Evolutionary conservation across 2,113 vertebrate genomes (phyloP).

Genomic region (Hippolais icterina): DNA sequence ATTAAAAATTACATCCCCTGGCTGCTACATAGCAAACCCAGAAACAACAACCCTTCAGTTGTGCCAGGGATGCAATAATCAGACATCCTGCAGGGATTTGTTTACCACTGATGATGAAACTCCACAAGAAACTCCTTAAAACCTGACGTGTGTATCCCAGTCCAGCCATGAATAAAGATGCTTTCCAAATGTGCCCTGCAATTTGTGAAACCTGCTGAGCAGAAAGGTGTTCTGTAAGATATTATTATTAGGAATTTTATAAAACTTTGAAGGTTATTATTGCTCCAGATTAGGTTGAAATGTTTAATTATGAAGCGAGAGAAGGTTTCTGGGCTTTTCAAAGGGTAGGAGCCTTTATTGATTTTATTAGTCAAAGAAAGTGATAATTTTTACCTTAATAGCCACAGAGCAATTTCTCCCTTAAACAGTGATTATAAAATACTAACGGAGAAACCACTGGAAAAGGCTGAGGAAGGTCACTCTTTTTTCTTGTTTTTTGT

Average conservation of each 20-base stretch:
- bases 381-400: slow-evolving; percentile 73
- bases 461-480: slow-evolving; percentile 33
- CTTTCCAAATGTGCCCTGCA: neutral
- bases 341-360: slow-evolving; percentile 61
- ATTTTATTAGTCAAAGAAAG: slow-evolving; percentile 74
- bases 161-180: neutral
- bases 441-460: slow-evolving; percentile 62
- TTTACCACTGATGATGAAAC: neutral
- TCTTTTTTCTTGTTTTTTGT: slow-evolving; percentile 45
- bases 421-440: slow-evolving; percentile 75
- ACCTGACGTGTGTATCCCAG: neutral
- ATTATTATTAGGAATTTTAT: slow-evolving; percentile 56
- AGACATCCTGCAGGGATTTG: neutral
- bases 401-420: slow-evolving; percentile 54
- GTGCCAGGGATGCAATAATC: neutral
- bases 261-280: slow-evolving; percentile 67
- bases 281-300: slow-evolving; percentile 57
- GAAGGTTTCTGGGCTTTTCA: slow-evolving; percentile 60
- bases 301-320: slow-evolving; percentile 74
- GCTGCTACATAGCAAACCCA: neutral
- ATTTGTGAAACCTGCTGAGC: neutral
- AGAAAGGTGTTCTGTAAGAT: slow-evolving; percentile 30
- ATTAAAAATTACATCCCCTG: neutral
- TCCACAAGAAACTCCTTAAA: neutral
- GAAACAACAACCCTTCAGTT: neutral